Percentiles rank a stretch among this genome's conserved stretches.
Conservation (phyloP, 2,113 vertebrate genomes). For the Onychorhynchus coronatus region DNA sequence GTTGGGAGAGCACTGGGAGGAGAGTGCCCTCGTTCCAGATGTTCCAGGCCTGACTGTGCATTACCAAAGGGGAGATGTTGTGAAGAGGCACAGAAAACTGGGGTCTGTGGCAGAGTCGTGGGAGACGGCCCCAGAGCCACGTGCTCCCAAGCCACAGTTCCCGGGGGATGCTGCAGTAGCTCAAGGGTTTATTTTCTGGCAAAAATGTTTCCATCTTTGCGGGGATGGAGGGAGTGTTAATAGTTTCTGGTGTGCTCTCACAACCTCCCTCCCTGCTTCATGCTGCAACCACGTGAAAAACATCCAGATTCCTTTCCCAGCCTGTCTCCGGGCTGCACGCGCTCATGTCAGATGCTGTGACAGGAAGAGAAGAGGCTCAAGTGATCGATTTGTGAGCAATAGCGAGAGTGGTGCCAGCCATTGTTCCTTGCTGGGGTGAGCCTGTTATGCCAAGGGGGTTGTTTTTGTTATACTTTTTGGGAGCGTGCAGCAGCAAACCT, state of each 20-base stretch:
- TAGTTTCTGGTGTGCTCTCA: not conserved
- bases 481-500: not conserved
- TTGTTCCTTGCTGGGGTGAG: not conserved
- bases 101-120: not conserved
- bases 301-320: not conserved
- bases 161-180: not conserved
- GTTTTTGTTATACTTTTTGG: not conserved
- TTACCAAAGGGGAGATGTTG: not conserved
- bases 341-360: not conserved
- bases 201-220: not conserved
- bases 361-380: not conserved
- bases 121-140: not conserved
- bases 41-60: not conserved
- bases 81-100: not conserved
- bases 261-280: not conserved
- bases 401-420: not conserved
- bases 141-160: not conserved
- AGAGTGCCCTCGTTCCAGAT: not conserved
- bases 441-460: not conserved
- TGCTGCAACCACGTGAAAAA: rapidly evolving
- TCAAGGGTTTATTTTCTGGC: not conserved
- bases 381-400: not conserved
- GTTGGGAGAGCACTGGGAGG: not conserved
- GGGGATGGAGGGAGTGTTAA: not conserved
- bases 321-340: not conserved